Evolutionary conservation across 2,888 invertebrate species (phyloP).

Genomic region (Luperina testacea): DNA sequence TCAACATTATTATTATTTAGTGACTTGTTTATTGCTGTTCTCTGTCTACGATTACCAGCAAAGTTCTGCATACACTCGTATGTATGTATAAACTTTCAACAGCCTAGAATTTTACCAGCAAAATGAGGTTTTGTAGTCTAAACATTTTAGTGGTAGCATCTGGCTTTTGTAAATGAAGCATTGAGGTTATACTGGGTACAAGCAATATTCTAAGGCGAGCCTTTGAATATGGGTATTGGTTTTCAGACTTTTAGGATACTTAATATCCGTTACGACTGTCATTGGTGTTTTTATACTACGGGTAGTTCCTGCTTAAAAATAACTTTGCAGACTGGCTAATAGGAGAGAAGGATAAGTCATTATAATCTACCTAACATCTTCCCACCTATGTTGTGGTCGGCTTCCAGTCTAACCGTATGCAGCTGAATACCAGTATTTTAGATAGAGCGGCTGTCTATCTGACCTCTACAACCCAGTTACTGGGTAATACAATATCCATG

Average conservation of each 20-base stretch:
- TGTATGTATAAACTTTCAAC: constrained; percentile 15
- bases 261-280: background rate
- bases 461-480: too few species aligned
- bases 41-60: constrained; percentile 4
- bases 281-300: background rate
- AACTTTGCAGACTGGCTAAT: background rate
- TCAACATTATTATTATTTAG: background rate
- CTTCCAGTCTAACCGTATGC: too few species aligned
- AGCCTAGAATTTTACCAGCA: constrained; percentile 1
- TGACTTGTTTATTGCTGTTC: background rate
- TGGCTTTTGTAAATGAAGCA: constrained; percentile 48
- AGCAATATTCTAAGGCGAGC: constrained; percentile 17
- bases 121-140: constrained; percentile 25
- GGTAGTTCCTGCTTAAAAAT: background rate
- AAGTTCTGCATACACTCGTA: background rate
- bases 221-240: constrained; percentile 4
- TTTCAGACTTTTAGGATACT: background rate
- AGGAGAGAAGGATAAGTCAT: background rate
- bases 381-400: too few species aligned
- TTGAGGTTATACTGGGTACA: constrained; percentile 13
- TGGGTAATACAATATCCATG: too few species aligned
- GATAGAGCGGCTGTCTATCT: too few species aligned
- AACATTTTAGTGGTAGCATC: constrained; percentile 46
- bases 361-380: too few species aligned
- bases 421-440: too few species aligned